These are phyloP conservation scores for Argyrosomus regius DNA, from an alignment of 2,797 vertebrate genomes.

Conservation along the genomic window DNA sequence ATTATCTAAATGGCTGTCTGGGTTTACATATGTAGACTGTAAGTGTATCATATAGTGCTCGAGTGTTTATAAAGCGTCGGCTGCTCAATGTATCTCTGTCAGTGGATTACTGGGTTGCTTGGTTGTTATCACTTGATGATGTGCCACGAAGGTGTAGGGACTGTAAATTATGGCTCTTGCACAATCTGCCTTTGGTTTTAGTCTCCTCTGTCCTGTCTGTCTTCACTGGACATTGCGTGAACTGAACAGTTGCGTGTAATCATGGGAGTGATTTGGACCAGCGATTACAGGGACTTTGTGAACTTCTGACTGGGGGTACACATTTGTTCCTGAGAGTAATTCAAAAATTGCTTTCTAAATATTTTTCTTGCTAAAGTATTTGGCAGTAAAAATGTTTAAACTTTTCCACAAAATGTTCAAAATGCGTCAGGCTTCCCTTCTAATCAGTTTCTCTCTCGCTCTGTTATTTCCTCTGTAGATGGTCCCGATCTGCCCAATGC, in stretches of 20 bases:
- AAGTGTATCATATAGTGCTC: constrained; percentile 30
- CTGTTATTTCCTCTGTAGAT: constrained; percentile 72
- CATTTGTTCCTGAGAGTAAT: constrained; percentile 28
- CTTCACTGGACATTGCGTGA: constrained; percentile 37
- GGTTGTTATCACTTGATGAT: constrained; percentile 65
- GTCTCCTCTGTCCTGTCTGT: constrained; percentile 38
- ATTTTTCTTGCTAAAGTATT: constrained; percentile 6
- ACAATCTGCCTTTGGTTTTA: constrained; percentile 45
- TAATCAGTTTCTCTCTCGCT: constrained; percentile 35
- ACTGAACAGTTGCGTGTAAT: constrained; percentile 41
- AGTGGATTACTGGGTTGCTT: constrained; percentile 67
- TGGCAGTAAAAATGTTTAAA: constrained; percentile 12
- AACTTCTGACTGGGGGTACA: constrained; percentile 11
- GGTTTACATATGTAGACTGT: constrained; percentile 45
- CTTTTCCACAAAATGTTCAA: not conserved
- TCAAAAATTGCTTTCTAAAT: constrained; percentile 19
- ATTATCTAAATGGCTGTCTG: constrained; percentile 50
- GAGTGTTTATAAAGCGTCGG: constrained; percentile 47
- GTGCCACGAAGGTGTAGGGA: constrained; percentile 54
- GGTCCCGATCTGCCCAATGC: constrained; percentile 80
- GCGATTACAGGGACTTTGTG: constrained; percentile 22
- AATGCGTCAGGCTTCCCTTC: not conserved
- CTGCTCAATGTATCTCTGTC: constrained; percentile 45
- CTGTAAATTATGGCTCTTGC: constrained; percentile 59
- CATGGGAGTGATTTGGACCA: constrained; percentile 20